Conservation (phyloP, 2,113 vertebrate species). For the Penelope pileata region DNA sequence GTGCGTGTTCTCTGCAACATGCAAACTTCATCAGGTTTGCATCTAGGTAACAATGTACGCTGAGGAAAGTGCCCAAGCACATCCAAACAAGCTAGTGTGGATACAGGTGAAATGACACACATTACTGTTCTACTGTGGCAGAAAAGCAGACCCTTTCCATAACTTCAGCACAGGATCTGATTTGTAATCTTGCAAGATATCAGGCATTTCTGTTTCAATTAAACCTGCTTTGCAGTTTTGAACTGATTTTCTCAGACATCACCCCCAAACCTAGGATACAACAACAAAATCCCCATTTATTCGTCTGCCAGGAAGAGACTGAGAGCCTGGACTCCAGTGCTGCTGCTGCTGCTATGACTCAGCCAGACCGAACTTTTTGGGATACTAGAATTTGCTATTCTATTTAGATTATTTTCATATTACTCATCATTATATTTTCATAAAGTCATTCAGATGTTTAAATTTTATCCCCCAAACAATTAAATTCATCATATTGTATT, state of each 20-base stretch:
- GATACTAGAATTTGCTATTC: not conserved
- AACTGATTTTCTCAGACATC: not conserved
- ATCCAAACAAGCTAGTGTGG: not conserved
- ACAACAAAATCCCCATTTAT: not conserved
- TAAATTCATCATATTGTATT: not conserved
- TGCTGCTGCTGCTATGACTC: not conserved
- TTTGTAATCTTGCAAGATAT: not conserved
- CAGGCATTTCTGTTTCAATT: not conserved
- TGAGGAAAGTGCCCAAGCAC: not conserved
- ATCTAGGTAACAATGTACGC: accelerated
- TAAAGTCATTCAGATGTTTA: not conserved
- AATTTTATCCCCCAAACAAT: not conserved
- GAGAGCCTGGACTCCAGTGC: not conserved
- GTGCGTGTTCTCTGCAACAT: not conserved
- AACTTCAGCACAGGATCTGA: not conserved
- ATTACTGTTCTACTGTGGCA: not conserved
- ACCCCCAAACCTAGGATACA: not conserved
- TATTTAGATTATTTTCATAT: not conserved
- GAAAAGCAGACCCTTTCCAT: not conserved
- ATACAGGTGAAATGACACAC: not conserved
- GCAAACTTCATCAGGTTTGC: not conserved
- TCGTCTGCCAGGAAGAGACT: not conserved
- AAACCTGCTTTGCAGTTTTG: not conserved
- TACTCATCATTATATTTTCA: not conserved
- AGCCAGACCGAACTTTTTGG: not conserved